Percentiles rank a stretch among this genome's conserved stretches.
Evolutionary conservation across 2,113 vertebrate genomes (phyloP).

Genomic region (Rousettus leschenaultii): DNA sequence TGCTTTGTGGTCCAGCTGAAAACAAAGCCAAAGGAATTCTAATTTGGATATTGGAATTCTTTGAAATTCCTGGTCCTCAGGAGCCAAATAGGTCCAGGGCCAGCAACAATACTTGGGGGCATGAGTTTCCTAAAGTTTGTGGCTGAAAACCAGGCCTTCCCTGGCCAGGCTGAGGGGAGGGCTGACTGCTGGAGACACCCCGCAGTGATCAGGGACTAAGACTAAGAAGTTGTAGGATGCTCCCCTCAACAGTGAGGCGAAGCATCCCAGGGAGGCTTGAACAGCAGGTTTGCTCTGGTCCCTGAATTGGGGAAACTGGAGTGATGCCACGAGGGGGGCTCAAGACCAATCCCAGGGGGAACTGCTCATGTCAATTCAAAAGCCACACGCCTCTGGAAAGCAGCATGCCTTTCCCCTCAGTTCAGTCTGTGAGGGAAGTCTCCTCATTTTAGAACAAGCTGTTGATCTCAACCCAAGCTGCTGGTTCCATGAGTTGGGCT

Average conservation of each 20-base stretch:
- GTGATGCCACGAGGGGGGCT: not conserved
- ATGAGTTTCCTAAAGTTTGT: conserved; percentile 6
- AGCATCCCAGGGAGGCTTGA: not conserved
- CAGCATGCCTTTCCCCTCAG: not conserved
- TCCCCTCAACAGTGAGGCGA: not conserved
- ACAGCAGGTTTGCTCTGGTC: not conserved
- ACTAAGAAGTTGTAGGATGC: not conserved
- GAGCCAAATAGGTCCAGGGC: not conserved
- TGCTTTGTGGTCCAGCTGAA: not conserved
- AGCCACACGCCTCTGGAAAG: not conserved
- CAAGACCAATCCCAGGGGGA: not conserved
- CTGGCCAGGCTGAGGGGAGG: not conserved
- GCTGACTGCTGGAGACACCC: not conserved
- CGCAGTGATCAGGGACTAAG: not conserved
- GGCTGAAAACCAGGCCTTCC: not conserved
- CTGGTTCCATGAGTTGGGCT: not conserved
- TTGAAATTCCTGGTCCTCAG: conserved; percentile 21
- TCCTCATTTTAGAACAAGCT: not conserved
- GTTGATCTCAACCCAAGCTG: not conserved
- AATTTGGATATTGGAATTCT: conserved; percentile 22
- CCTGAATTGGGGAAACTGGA: not conserved
- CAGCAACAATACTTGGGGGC: not conserved
- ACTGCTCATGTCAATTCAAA: not conserved
- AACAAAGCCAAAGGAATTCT: conserved; percentile 35
- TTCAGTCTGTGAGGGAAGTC: not conserved